Evolutionary conservation across 2,797 vertebrate species (phyloP).

Genomic region (Propithecus deckenii): DNA sequence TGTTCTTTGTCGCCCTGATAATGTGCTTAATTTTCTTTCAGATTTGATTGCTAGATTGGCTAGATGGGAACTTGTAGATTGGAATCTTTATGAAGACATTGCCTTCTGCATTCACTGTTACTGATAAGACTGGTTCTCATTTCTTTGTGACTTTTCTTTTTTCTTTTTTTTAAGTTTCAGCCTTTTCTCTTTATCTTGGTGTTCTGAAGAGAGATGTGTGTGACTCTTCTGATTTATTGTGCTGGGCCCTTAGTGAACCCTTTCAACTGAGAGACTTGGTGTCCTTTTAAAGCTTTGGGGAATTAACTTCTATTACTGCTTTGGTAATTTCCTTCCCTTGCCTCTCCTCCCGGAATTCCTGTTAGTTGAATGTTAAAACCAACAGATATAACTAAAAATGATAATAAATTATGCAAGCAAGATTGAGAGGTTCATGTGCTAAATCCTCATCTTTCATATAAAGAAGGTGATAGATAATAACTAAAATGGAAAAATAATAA

Average conservation of each 20-base stretch:
- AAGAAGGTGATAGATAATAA: neutral
- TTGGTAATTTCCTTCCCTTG: neutral
- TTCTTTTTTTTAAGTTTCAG: neutral
- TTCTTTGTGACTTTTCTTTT: neutral
- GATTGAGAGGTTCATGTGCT: neutral
- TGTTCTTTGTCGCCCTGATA: neutral
- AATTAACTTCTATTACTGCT: neutral
- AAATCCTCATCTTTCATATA: neutral
- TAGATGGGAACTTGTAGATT: neutral
- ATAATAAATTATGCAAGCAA: neutral
- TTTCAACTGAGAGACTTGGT: neutral
- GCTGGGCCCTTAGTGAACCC: neutral
- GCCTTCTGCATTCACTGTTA: neutral
- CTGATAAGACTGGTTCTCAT: neutral
- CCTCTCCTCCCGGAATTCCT: neutral
- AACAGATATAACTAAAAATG: constrained; percentile 4
- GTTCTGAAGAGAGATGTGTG: neutral
- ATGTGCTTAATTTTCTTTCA: constrained; percentile 9
- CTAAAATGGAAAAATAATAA: neutral
- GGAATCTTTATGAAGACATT: constrained; percentile 10
- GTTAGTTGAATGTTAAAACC: constrained; percentile 46
- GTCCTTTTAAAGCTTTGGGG: constrained; percentile 28
- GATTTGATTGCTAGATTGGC: neutral
- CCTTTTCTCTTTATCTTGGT: constrained; percentile 7
- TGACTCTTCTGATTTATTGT: neutral